Conservation (phyloP, 2,888 invertebrate genomes). For the Spisula subtruncata region DNA sequence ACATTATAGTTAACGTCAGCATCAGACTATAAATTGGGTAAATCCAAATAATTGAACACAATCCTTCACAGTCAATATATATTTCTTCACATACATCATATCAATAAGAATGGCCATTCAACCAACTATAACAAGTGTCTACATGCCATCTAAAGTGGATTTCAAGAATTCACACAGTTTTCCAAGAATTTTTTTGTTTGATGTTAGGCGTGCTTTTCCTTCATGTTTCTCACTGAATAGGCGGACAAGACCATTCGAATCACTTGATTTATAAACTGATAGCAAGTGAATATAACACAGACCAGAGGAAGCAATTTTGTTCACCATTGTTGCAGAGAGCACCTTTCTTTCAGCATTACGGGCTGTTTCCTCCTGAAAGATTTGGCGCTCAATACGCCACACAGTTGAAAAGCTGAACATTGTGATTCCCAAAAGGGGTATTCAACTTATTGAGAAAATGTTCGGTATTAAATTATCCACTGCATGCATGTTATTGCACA, state of each 20-base stretch:
- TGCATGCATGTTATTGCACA: too few species aligned
- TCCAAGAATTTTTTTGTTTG: conserved; percentile 30
- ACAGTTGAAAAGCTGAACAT: conserved; percentile 38
- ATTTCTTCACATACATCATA: not conserved
- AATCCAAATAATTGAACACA: not conserved
- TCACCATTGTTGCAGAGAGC: conserved; percentile 21
- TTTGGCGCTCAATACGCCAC: conserved; percentile 3
- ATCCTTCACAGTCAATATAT: not conserved
- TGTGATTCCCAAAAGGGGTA: too few species aligned
- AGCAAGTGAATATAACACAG: conserved; percentile 15
- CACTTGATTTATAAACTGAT: not conserved
- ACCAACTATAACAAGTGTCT: not conserved
- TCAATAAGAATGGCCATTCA: not conserved
- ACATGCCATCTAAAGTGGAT: not conserved
- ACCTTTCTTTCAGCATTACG: conserved; percentile 31
- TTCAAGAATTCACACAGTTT: not conserved
- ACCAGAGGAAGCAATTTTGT: conserved; percentile 42
- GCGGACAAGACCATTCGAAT: not conserved
- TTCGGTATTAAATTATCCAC: too few species aligned
- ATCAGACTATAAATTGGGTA: not conserved
- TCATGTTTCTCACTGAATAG: conserved; percentile 27
- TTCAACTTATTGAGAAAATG: too few species aligned
- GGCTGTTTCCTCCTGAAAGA: not conserved
- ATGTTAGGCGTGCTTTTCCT: conserved; percentile 38
- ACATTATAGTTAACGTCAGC: not conserved